Base-by-base conservation (phyloP, 2,888 invertebrate species). In the Napeogenes inachia region DNA sequence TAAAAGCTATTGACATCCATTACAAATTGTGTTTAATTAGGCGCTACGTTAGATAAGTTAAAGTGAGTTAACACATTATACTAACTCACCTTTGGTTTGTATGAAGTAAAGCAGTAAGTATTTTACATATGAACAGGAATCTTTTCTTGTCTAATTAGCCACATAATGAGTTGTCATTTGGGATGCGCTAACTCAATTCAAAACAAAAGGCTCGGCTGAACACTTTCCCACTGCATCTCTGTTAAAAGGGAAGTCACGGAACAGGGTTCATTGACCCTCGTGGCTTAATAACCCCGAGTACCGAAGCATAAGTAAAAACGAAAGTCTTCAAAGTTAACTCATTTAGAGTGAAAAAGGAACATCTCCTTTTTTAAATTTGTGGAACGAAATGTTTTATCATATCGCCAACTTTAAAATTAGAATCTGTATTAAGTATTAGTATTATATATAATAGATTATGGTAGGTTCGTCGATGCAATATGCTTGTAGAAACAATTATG, bases 221-320 rank as follows among this genome's bases (percentile, higher is more conserved):
- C 80, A 81, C 84, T 87, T 87, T 87, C 87, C 81, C 85, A 85
- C 76, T 80, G 78, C 72, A 71, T 76, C 65, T 64, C 67, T 75
- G 83, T 83, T 89, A 86, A 89, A 87, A 80, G 85, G 89, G 89
- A 89, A 89, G 89, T 89, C 89, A 89, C 72, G 89, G 82, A 68
- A 73, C 70, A 68, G 75, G 78, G 87, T 80, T 87, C 84, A 75
- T 80, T 84, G 84, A 78, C 73, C 84, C 69, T 67, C 46, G 61
- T 65, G 60, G 65, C 67, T 69, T 71, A 69, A 70, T 70, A 69
- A 71, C 60, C 50, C 42, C 45, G 53, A 10, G 50, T 42, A 42
- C 50, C 30, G 35, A 56, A 35, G 32, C 54, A n/a, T 13, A 57
- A 50, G 57, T 58, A 59, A 54, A 54, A 47, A 63, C 53, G 46